Evolutionary conservation across 2,888 invertebrate species (phyloP), one percentile per base, ranked within the genome.

Genomic region (Cryptops parisi): DNA sequence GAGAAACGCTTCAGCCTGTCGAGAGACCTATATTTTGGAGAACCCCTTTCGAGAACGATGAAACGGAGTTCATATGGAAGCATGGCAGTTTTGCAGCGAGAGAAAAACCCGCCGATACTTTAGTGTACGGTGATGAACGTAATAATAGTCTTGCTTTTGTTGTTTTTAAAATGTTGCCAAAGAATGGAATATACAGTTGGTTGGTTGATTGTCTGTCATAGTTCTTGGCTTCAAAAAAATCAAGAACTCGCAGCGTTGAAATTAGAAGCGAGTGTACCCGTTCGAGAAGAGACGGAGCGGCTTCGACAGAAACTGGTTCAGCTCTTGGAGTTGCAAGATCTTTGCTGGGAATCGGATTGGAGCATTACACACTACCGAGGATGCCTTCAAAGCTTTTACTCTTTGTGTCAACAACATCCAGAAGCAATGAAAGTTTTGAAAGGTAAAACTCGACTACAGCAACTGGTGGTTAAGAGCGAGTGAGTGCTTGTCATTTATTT

Each of bases 351-450:
- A 48, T 67, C 65, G 57, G 63, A 64, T 4, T 70, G 70, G 70
- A 66, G 67, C 1, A 60, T 62, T 54, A 81, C 84, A 61, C 90
- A 91, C 65, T 89, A 87, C 63, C 76, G 88, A 62, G 91, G 90
- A n/a, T 89, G 89, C 63, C 72, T 94, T 2, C 81, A 84, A 63
- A 86, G 89, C 58, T 79, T 94, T 43, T 78, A 79, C 57, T 78
- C 83, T 1, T 70, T 93, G 44, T 77, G 80, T 0, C 74, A 79
- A 44, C 82, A 89, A 63, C 84, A 91, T 71, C 75, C 80, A 1
- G 74, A 78, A 50, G 72, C 77, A 55, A 80, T 87, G 78, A 64
- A 70, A 47, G 75, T 78, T 60, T 72, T 91, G 57, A 61, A 62
- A 63, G 68, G 68, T 66, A 26, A 27, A 15, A 24, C 1, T 23